Conservation (phyloP, 2,888 invertebrate species). For the Strigamia transsilvanica region DNA sequence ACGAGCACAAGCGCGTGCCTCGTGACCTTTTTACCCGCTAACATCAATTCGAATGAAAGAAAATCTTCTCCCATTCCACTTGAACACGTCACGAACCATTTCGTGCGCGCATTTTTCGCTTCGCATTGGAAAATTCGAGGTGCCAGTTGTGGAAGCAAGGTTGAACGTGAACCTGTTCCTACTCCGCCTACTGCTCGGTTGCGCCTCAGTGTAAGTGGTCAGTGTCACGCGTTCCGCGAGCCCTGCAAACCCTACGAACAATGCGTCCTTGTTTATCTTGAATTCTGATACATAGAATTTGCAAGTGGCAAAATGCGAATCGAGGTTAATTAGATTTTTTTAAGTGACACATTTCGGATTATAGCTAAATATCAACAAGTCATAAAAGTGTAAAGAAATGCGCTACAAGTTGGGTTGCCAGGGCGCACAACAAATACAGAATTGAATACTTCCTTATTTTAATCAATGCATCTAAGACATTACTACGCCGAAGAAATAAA, state of each 20-base stretch:
- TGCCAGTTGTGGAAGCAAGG: not conserved
- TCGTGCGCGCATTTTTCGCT: not conserved
- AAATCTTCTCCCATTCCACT: not conserved
- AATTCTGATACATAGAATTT: not conserved
- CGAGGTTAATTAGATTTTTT: not conserved
- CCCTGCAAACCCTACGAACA: not conserved
- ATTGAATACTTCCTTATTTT: no score
- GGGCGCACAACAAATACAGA: no score
- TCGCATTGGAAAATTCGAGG: not conserved
- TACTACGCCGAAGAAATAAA: not conserved
- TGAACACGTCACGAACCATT: not conserved
- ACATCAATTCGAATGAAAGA: constrained; percentile 16
- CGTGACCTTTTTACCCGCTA: constrained; percentile 3
- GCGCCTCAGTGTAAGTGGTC: not conserved
- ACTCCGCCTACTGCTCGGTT: not conserved
- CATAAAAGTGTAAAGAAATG: no score
- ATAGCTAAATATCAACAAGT: not conserved
- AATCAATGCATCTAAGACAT: no score
- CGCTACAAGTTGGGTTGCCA: no score
- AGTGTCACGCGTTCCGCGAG: not conserved
- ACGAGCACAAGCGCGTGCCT: constrained; percentile 2
- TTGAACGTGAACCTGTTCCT: not conserved
- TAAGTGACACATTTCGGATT: not conserved
- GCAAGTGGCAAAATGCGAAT: not conserved
- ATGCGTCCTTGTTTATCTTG: not conserved